Evolutionary conservation across 2,797 vertebrate genomes (phyloP), one percentile per base, ranked within the genome.

Genomic region (Pogoniulus pusillus): DNA sequence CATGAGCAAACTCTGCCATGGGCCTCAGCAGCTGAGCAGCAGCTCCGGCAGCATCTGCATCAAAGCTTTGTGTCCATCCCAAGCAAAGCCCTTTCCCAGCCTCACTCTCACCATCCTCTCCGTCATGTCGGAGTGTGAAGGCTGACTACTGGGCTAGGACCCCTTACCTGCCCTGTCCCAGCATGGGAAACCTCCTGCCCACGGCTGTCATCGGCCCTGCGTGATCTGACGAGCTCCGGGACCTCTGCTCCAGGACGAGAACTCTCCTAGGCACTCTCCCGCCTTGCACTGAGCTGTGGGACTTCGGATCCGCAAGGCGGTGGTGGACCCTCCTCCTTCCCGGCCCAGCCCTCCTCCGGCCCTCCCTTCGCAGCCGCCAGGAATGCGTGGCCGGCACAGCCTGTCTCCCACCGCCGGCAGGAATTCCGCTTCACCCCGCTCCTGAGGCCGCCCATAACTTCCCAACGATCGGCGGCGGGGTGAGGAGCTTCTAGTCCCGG

Each of bases 91-190:
- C 57, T 12, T 35, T 89, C 19, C 35, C 69, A 81, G 23, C 64
- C 62, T 71, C 43, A 59, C 74, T 81, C 62, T 81, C 23, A 78
- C 72, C 9, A 1, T 70, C n/a, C 66, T 34, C 70, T 73, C 30
- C 0, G 0, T 58, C 1, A 7, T 41, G 70, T 68, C 4, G 27
- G 45, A 7, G 6, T 64, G 22, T 1, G 15, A 64, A 45, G 45
- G 39, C 23, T 29, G 63, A 13, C 29, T 2, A 1, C 4, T 16
- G 43, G 37, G 4, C 6, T 4, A 4, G 26, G 32, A 55, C 7
- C 71, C 90, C 97, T 97, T 94, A 98, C 97, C 97, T 96, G 92
- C 88, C 90, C 74, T 92, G 92, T 70, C 90, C 94, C 95, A 96
- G 76, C 22, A 87, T 77, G 29, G 96, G 95, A 62, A 96, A 92